Evolutionary conservation across 2,113 vertebrate species (phyloP).

Genomic region (Tupaia tana): DNA sequence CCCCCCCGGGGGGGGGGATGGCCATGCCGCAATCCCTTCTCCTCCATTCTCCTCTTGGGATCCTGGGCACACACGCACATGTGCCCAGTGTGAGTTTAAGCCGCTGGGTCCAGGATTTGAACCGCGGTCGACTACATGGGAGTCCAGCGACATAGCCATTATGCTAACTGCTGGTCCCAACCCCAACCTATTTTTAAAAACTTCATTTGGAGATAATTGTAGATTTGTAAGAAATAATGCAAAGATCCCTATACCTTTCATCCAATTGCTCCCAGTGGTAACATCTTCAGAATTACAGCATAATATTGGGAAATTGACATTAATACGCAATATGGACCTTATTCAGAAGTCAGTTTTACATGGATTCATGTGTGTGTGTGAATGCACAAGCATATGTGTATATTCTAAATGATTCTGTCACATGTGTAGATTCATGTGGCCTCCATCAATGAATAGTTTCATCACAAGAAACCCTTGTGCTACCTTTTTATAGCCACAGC

Average conservation of each 20-base stretch:
- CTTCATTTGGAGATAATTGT: background rate
- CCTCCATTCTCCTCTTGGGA: no score
- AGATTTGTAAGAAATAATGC: background rate
- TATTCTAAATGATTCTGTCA: conserved; percentile 3
- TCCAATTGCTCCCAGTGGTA: background rate
- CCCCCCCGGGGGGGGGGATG: no score
- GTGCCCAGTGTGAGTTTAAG: no score
- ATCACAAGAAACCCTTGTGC: background rate
- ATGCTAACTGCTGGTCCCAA: background rate
- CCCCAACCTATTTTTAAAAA: background rate
- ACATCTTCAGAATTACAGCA: background rate
- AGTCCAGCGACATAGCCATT: no score
- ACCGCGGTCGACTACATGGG: no score
- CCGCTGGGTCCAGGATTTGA: no score
- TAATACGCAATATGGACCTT: background rate
- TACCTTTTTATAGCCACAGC: background rate
- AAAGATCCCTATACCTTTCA: background rate
- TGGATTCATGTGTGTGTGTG: background rate
- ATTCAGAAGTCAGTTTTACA: background rate
- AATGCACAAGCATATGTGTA: background rate
- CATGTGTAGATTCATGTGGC: background rate
- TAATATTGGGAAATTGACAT: background rate
- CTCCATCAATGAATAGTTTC: background rate
- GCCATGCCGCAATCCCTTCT: no score
- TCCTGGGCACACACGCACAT: no score